These are phyloP conservation scores for Salvelinus namaycush DNA, from an alignment of 2,113 vertebrate genomes.

Conservation along the genomic window DNA sequence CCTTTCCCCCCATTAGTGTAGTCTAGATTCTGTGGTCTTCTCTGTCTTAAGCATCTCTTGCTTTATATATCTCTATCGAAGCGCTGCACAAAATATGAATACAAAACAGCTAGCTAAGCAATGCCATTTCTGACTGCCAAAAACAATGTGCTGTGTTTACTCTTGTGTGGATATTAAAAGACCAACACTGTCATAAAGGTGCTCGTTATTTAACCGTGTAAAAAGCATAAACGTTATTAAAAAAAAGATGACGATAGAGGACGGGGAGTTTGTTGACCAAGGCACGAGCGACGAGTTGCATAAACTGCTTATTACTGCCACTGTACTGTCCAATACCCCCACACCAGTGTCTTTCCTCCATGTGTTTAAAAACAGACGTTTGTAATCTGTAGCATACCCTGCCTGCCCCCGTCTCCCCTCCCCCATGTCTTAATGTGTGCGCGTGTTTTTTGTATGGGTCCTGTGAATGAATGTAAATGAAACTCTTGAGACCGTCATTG, in stretches of 20 bases:
- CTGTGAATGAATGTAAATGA: conserved; percentile 66
- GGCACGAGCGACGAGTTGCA: neutral
- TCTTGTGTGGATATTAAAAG: conserved; percentile 35
- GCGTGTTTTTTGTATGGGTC: conserved; percentile 40
- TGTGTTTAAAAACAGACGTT: neutral
- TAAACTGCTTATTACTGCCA: conserved; percentile 25
- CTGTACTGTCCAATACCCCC: conserved; percentile 30
- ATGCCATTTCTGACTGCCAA: conserved; percentile 53
- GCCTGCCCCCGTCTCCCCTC: neutral
- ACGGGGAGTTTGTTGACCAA: conserved; percentile 24
- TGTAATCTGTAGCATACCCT: conserved; percentile 24
- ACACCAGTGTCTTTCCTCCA: conserved; percentile 18
- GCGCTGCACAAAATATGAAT: conserved; percentile 12
- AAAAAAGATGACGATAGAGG: conserved; percentile 15
- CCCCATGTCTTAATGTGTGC: neutral
- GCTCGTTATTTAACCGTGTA: conserved; percentile 57
- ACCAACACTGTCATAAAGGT: conserved; percentile 64
- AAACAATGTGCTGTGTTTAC: conserved; percentile 41
- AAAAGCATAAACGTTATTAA: neutral
- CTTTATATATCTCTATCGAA: conserved; percentile 23
- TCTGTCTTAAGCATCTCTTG: conserved; percentile 3
- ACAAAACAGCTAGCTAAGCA: conserved; percentile 32
- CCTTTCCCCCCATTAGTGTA: conserved; percentile 17
- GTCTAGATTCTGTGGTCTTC: conserved; percentile 20
- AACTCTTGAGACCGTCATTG: conserved; percentile 44